Evolutionary conservation across 1,140 invertebrate species (phyloP).

Genomic region (Frieseomelitta varia): DNA sequence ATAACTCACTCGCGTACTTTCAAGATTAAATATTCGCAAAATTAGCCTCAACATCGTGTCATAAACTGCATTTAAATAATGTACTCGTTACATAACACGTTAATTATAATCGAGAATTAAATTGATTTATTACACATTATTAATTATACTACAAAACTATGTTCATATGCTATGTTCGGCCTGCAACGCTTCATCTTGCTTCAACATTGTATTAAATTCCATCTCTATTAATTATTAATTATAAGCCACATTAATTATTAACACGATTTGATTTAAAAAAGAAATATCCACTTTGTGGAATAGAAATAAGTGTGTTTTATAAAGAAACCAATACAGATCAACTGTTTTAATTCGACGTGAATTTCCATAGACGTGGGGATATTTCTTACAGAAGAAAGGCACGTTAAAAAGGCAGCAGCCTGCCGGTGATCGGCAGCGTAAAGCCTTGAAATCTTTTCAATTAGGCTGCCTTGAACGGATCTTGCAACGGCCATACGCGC

Average conservation of each 20-base stretch:
- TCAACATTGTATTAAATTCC: not conserved
- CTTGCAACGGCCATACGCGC: not conserved
- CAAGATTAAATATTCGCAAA: not conserved
- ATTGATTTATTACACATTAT: not conserved
- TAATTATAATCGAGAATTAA: not conserved
- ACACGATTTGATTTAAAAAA: not conserved
- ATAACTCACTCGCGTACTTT: not conserved
- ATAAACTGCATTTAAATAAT: not conserved
- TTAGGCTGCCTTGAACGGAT: slow-evolving; percentile 21
- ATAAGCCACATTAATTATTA: not conserved
- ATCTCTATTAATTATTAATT: not conserved
- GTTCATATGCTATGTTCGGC: not conserved
- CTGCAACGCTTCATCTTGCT: not conserved
- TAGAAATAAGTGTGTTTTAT: not conserved
- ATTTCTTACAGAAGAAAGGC: not conserved
- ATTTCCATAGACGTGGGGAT: not conserved
- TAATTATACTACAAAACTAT: too few species aligned
- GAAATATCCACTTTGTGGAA: not conserved
- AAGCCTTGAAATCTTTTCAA: slow-evolving; percentile 45
- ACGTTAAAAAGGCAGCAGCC: not conserved
- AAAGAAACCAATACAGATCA: not conserved
- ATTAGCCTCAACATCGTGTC: not conserved
- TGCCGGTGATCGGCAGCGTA: not conserved
- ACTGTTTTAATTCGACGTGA: not conserved
- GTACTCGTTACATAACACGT: not conserved